A percentile compares a stretch with the other conserved stretches of the same genome.
These are phyloP conservation scores for Caenorhabditis tropicalis DNA, from an alignment of 1,140 invertebrate genomes.

Conservation along the genomic window DNA sequence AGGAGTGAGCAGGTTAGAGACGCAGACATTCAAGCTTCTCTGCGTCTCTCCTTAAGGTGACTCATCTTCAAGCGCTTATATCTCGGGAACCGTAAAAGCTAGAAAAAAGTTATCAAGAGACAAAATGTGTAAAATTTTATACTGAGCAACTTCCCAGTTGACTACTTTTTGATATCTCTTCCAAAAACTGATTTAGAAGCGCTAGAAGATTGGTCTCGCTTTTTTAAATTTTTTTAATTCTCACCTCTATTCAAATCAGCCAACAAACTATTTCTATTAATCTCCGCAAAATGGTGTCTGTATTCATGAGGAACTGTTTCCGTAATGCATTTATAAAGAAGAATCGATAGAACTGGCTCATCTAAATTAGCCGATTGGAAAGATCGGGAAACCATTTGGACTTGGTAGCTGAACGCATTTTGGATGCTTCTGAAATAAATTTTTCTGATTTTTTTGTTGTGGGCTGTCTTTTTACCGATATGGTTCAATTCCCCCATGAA, in stretches of 20 bases:
- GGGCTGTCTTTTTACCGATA: background rate
- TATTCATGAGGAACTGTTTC: background rate
- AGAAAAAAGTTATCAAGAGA: too few species aligned
- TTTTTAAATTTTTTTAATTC: too few species aligned
- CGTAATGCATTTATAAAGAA: background rate
- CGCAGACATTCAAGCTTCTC: too few species aligned
- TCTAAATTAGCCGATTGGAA: slow-evolving; percentile 8
- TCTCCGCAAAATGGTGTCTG: background rate
- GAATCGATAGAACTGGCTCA: background rate
- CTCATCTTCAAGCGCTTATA: too few species aligned
- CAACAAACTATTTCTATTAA: background rate
- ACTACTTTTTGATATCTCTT: too few species aligned
- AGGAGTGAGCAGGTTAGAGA: too few species aligned
- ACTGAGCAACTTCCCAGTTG: too few species aligned
- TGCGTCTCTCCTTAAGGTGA: too few species aligned
- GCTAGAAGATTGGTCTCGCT: too few species aligned
- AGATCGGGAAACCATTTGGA: background rate
- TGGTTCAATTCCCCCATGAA: background rate
- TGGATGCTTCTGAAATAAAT: background rate
- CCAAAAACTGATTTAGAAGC: too few species aligned
- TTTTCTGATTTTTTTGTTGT: background rate
- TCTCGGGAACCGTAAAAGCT: too few species aligned
- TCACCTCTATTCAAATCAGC: slow-evolving; percentile 7
- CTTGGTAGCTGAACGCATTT: background rate
- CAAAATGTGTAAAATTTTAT: too few species aligned